Conservation (phyloP, 2,113 vertebrate species). For the Abramis brama region DNA sequence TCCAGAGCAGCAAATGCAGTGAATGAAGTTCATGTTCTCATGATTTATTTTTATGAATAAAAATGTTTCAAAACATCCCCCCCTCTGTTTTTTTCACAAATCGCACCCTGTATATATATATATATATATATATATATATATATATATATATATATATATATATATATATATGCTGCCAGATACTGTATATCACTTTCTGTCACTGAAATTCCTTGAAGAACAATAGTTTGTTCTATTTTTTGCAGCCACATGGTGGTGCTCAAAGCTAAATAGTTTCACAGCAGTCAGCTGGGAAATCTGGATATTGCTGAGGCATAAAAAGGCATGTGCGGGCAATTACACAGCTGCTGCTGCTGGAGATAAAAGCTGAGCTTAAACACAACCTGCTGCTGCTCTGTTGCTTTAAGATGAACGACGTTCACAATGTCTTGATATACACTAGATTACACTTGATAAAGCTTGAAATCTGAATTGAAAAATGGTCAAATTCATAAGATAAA, state of each 20-base stretch:
- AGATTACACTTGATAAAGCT: background rate
- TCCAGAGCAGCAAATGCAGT: too few species aligned
- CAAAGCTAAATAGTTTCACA: background rate
- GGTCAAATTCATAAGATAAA: background rate
- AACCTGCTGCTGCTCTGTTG: conserved; percentile 7
- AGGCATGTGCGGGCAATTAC: conserved; percentile 3
- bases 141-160: too few species aligned
- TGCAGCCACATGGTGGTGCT: conserved; percentile 36
- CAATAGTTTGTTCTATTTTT: too few species aligned
- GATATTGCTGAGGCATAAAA: background rate
- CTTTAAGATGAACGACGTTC: background rate
- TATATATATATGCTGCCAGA: too few species aligned
- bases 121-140: too few species aligned
- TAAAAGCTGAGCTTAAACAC: background rate
- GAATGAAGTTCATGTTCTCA: too few species aligned
- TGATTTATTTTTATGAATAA: too few species aligned
- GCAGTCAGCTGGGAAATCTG: background rate
- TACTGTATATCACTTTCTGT: too few species aligned
- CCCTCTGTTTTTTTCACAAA: too few species aligned
- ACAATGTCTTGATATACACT: background rate
- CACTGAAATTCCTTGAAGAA: too few species aligned
- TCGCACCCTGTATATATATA: too few species aligned
- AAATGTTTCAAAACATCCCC: too few species aligned
- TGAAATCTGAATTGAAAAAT: background rate
- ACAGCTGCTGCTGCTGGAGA: conserved; percentile 5